Conservation (phyloP, 2,113 vertebrate species). For the Hypomesus transpacificus region DNA sequence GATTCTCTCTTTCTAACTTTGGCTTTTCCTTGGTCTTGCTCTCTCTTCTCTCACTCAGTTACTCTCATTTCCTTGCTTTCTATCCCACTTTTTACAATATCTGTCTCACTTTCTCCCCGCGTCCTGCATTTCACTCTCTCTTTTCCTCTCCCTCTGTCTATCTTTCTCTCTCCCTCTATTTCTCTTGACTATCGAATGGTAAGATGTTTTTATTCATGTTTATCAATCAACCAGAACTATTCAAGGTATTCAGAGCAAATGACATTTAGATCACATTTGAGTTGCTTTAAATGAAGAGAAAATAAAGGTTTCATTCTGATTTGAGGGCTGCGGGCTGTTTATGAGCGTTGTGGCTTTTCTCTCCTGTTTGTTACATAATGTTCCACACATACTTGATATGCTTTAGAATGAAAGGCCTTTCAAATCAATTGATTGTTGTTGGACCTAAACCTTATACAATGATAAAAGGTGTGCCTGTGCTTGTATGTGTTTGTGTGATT, state of each 20-base stretch:
- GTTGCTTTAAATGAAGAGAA: neutral
- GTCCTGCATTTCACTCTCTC: neutral
- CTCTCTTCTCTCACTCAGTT: neutral
- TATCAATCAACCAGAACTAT: slow-evolving; percentile 43
- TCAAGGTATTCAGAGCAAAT: slow-evolving; percentile 35
- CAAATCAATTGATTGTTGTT: too few relatives aligned
- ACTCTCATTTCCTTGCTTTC: neutral
- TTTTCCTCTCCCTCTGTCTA: neutral
- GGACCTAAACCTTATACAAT: too few relatives aligned
- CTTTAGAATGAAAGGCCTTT: too few relatives aligned
- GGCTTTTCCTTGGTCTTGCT: neutral
- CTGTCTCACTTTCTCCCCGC: too few relatives aligned
- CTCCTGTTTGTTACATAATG: slow-evolving; percentile 21
- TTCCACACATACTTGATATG: too few relatives aligned
- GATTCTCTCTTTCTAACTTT: too few relatives aligned
- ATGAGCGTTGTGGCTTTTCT: slow-evolving; percentile 19
- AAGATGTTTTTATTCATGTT: slow-evolving; percentile 36
- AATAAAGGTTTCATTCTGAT: slow-evolving; percentile 10
- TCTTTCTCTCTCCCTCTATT: slow-evolving; percentile 18
- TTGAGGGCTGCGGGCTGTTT: slow-evolving; percentile 49
- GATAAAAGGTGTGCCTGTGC: neutral
- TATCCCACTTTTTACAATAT: neutral
- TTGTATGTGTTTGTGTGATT: neutral
- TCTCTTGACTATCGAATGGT: slow-evolving; percentile 9
- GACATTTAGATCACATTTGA: slow-evolving; percentile 61